These are phyloP conservation scores for Neoniphon sammara DNA, from an alignment of 2,797 vertebrate species.

Conservation along the genomic window DNA sequence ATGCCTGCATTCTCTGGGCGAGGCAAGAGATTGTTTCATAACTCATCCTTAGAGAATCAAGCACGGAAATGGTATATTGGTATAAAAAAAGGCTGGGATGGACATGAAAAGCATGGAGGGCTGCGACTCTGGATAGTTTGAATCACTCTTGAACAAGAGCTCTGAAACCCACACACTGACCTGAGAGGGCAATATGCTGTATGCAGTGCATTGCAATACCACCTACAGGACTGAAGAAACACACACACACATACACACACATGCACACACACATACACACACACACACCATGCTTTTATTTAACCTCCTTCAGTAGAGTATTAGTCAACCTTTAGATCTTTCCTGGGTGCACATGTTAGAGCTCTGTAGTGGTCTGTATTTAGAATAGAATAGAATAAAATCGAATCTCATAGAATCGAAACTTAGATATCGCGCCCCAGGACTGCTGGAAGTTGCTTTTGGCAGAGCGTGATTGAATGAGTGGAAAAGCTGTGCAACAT, in stretches of 20 bases:
- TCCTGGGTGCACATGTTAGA: conserved; percentile 40
- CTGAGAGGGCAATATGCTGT: conserved; percentile 70
- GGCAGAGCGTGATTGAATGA: not conserved
- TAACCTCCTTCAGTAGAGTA: conserved; percentile 12
- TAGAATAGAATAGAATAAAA: not conserved
- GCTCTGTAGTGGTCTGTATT: conserved; percentile 2
- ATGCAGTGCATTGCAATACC: conserved; percentile 66
- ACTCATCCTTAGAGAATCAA: conserved; percentile 80
- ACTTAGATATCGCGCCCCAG: not conserved
- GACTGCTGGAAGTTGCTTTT: not conserved
- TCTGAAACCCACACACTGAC: conserved; percentile 81
- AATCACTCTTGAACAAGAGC: conserved; percentile 78
- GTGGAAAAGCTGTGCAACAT: not conserved
- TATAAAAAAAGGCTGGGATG: conserved; percentile 67
- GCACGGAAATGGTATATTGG: conserved; percentile 68
- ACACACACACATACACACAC: conserved; percentile 31
- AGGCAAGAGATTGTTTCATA: conserved; percentile 84
- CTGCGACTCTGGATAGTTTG: conserved; percentile 79
- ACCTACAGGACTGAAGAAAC: conserved; percentile 77
- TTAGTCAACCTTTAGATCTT: conserved; percentile 41
- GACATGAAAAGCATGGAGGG: conserved; percentile 74
- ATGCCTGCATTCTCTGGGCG: conserved; percentile 74
- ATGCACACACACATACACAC: conserved; percentile 31
- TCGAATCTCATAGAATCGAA: too few species aligned
- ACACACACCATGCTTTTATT: conserved; percentile 32